A percentile compares a stretch with the other conserved stretches of the same genome.
These are phyloP conservation scores for Charanyca ferruginea DNA, from an alignment of 2,888 invertebrate species.

Conservation along the genomic window DNA sequence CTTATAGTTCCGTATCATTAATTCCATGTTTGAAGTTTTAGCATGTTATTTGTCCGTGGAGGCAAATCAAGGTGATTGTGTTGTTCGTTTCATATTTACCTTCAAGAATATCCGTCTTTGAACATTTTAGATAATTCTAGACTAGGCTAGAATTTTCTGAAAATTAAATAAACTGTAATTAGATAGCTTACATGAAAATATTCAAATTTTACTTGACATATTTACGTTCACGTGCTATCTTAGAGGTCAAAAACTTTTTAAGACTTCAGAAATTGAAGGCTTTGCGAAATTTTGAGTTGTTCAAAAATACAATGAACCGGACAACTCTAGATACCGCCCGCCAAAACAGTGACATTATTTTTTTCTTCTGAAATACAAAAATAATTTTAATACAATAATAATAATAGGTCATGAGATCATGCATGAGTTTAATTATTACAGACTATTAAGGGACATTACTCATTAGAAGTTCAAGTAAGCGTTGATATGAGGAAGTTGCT, in stretches of 20 bases:
- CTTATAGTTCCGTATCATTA: background rate
- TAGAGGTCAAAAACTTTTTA: conserved; percentile 7
- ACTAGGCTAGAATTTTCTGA: conserved; percentile 10
- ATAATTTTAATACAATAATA: too few species aligned
- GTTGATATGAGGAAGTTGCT: too few species aligned
- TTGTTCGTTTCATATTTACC: conserved; percentile 9
- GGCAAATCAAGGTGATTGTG: conserved; percentile 37
- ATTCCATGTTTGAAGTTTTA: conserved; percentile 22
- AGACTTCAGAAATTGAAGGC: background rate
- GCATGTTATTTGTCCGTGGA: conserved; percentile 46
- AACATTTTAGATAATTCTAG: background rate
- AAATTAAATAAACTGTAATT: background rate
- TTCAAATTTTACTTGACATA: background rate
- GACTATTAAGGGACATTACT: too few species aligned
- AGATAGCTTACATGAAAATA: background rate
- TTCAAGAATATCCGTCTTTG: background rate
- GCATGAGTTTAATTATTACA: too few species aligned
- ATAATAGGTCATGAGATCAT: too few species aligned
- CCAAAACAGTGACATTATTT: background rate
- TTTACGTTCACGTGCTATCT: background rate
- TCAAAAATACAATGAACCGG: background rate
- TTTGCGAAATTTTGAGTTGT: background rate
- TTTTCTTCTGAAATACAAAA: too few species aligned
- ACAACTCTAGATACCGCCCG: background rate
- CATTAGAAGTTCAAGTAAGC: too few species aligned